Evolutionary conservation across 2,113 vertebrate genomes (phyloP).

Genomic region (Scortum barcoo): DNA sequence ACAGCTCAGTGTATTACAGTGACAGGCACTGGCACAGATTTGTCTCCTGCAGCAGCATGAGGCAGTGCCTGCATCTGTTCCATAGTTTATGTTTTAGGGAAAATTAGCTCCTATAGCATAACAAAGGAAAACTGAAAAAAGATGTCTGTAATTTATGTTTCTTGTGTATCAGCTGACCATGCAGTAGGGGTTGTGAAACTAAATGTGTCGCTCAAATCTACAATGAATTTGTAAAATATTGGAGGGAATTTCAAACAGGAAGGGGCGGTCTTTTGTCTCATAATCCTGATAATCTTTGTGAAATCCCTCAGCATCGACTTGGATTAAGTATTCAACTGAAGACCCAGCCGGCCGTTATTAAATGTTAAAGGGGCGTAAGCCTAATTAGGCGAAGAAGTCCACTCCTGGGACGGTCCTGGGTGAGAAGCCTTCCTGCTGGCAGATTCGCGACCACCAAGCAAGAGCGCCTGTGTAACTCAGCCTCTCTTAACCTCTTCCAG

Average conservation of each 20-base stretch:
- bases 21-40: conserved; percentile 61
- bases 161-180: background rate
- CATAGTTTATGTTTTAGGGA: conserved; percentile 6
- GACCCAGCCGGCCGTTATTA: conserved; percentile 82
- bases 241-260: conserved; percentile 42
- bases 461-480: conserved; percentile 40
- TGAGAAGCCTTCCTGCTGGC: conserved; percentile 71
- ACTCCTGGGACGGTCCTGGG: conserved; percentile 76
- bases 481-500: conserved; percentile 72
- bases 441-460: conserved; percentile 73
- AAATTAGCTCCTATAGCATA: conserved; percentile 16
- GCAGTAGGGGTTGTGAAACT: conserved; percentile 1
- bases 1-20: conserved; percentile 44
- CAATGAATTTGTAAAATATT: conserved; percentile 36
- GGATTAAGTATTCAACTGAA: conserved; percentile 81
- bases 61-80: conserved; percentile 55
- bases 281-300: conserved; percentile 83
- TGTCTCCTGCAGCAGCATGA: conserved; percentile 23
- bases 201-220: conserved; percentile 28
- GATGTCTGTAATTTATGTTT: background rate
- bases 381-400: conserved; percentile 81
- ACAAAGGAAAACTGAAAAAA: conserved; percentile 39
- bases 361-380: conserved; percentile 82
- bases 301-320: conserved; percentile 78
- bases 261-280: conserved; percentile 74